Evolutionary conservation across 2,113 vertebrate species (phyloP), one percentile per base, ranked within the genome.

Genomic region (Sarotherodon lohbergeri): DNA sequence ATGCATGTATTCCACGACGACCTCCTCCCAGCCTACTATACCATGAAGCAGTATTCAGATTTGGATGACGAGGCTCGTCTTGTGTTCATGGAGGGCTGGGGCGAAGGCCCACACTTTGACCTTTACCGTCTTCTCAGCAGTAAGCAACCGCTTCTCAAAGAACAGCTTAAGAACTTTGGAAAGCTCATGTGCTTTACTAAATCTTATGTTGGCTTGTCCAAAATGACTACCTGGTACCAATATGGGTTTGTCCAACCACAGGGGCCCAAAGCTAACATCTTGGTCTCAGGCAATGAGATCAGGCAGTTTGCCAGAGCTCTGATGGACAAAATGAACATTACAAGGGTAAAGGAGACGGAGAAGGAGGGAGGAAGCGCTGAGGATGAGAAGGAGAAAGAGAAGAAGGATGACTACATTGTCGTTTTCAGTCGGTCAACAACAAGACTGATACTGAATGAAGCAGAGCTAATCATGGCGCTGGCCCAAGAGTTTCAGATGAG

Each of bases 1-100:
- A 99, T 99, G 99, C 99, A 99, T 0, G 96, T 99, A 48, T 99
- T 99, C 93, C 99, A 99, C 0, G 99, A 99, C 0, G 99, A 99
- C 93, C 96, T 99, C 19, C 97, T 99, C 54, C 99, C 99, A 0
- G 97, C 98, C 81, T 99, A 97, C 93, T 99, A 98, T 86, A 99
- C 99, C 29, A 98, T 99, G 97, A 97, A 96, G 57, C 98, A 99
- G 95, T 98, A 98, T 91, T 97, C 97, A 0, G 98, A 99, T 92
- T 93, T 99, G 80, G 97, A 97, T 12, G 94, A 90, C 4, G 97
- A 98, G 59, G 97, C 98, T 2, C 95, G 99, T 2, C 96, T 99
- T 9, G 97, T 99, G 90, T 99, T 99, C 95, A 99, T 99, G 98
- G 99, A 99, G 94, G 99, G 99, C 27, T 98, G 98, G 98, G 90